Evolutionary conservation across 2,888 invertebrate genomes (phyloP).

Genomic region (Pammene aurita): DNA sequence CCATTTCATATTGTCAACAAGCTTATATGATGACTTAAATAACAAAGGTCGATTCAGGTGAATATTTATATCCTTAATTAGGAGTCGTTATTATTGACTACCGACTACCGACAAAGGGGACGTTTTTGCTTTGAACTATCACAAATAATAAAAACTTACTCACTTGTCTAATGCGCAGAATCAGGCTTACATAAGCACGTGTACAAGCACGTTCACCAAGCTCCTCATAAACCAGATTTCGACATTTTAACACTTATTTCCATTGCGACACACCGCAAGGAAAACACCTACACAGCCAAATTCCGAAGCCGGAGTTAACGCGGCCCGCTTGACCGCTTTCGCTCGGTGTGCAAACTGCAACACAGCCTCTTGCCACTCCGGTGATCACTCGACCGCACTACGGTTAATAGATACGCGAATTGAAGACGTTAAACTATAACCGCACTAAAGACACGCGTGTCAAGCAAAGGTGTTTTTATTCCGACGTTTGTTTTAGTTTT

Average conservation of each 20-base stretch:
- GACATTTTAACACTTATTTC: slow-evolving; percentile 78
- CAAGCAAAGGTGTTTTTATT: neutral
- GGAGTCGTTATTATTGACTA: no score
- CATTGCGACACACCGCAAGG: slow-evolving; percentile 76
- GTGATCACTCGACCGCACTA: slow-evolving; percentile 45
- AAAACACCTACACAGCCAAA: slow-evolving; percentile 74
- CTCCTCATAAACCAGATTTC: slow-evolving; percentile 78
- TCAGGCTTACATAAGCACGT: slow-evolving; percentile 77
- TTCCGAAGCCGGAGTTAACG: slow-evolving; percentile 62
- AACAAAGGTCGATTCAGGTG: neutral
- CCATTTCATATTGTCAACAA: neutral
- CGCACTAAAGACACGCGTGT: slow-evolving; percentile 10
- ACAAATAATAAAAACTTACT: slow-evolving; percentile 52
- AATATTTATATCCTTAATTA: no score
- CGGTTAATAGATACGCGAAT: slow-evolving; percentile 12
- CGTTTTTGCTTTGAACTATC: neutral
- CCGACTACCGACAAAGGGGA: neutral
- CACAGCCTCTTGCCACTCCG: slow-evolving; percentile 45
- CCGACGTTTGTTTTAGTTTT: slow-evolving; percentile 12
- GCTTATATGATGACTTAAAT: neutral
- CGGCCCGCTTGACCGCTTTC: slow-evolving; percentile 70
- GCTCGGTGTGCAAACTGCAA: slow-evolving; percentile 63
- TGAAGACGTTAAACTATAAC: slow-evolving; percentile 6
- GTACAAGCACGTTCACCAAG: slow-evolving; percentile 67
- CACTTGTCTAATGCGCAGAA: slow-evolving; percentile 66